Percentiles rank a stretch among this genome's conserved stretches.
phyloP scores from a whole-genome alignment of 1,140 invertebrate species.

The Drosophila miranda region DNA sequence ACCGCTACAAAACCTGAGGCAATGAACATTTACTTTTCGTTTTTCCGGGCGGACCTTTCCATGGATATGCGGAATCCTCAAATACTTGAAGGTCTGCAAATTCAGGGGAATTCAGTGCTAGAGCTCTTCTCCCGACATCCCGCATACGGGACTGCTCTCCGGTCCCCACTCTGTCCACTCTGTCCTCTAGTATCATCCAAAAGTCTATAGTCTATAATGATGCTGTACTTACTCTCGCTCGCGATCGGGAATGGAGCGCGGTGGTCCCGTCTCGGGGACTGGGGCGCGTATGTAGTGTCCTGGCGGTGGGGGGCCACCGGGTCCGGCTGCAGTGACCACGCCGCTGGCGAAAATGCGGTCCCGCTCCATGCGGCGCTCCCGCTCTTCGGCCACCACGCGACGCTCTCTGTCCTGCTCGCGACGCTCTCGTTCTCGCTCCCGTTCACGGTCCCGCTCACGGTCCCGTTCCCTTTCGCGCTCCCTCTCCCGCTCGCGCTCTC shows the following conservation, averaged over 20 bases:
- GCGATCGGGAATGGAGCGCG: constrained; percentile 75
- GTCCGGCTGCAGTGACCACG: constrained; percentile 31
- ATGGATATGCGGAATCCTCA: too few species aligned
- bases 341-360: constrained; percentile 61
- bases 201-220: too few species aligned
- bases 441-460: constrained; percentile 62
- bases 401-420: constrained; percentile 71
- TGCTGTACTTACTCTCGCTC: constrained; percentile 71
- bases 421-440: constrained; percentile 79
- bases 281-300: constrained; percentile 67
- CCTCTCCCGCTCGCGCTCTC: constrained; percentile 72
- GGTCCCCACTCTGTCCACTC: too few species aligned
- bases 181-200: too few species aligned
- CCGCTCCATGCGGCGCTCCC: constrained; percentile 78
- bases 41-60: too few species aligned
- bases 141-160: too few species aligned
- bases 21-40: too few species aligned
- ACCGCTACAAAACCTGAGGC: too few species aligned
- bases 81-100: too few species aligned
- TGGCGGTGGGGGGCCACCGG: constrained; percentile 40
- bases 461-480: constrained; percentile 79
- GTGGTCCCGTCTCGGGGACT: constrained; percentile 64
- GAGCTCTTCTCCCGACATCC: neutral
- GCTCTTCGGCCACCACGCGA: constrained; percentile 58
- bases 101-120: neutral